Percentiles rank a stretch among this genome's conserved stretches.
Evolutionary conservation across 1,140 invertebrate genomes (phyloP).

Genomic region (Drosophila repletoides): DNA sequence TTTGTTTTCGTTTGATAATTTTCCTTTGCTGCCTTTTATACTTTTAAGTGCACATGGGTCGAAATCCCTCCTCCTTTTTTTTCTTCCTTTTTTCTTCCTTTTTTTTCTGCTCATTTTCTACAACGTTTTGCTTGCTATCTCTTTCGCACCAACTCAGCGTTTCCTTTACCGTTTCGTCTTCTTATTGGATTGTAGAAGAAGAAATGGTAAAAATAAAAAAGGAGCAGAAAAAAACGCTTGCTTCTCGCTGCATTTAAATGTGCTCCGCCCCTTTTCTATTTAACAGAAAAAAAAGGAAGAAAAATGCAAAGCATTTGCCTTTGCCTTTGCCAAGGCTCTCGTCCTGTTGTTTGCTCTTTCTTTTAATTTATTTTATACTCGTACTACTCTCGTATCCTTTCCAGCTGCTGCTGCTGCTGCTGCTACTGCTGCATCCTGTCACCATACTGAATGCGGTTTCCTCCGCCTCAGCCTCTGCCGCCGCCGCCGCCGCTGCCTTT

Average conservation of each 20-base stretch:
- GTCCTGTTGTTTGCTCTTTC: slow-evolving; percentile 59
- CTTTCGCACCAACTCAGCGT: slow-evolving; percentile 23
- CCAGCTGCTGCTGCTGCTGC: neutral
- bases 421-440: neutral
- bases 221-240: slow-evolving; percentile 24
- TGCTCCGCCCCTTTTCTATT: slow-evolving; percentile 80
- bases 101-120: slow-evolving; percentile 38
- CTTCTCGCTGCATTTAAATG: slow-evolving; percentile 69
- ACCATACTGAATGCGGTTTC: neutral
- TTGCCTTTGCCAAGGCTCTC: slow-evolving; percentile 24
- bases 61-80: neutral
- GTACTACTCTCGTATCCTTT: too few relatives aligned
- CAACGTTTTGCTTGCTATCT: slow-evolving; percentile 21
- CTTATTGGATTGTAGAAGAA: slow-evolving; percentile 65
- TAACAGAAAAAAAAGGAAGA: too few relatives aligned
- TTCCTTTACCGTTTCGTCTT: slow-evolving; percentile 56
- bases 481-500: slow-evolving; percentile 17
- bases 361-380: slow-evolving; percentile 76
- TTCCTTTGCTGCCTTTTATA: slow-evolving; percentile 78
- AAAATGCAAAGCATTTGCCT: slow-evolving; percentile 69
- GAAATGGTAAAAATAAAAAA: slow-evolving; percentile 14
- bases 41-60: slow-evolving; percentile 68
- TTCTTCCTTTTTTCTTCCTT: slow-evolving; percentile 1
- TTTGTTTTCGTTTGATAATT: slow-evolving; percentile 81
- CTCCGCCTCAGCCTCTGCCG: slow-evolving; percentile 7